A percentile compares a stretch with the other conserved stretches of the same genome.
Evolutionary conservation across 2,113 vertebrate species (phyloP).

Genomic region (Eurystomus gularis): DNA sequence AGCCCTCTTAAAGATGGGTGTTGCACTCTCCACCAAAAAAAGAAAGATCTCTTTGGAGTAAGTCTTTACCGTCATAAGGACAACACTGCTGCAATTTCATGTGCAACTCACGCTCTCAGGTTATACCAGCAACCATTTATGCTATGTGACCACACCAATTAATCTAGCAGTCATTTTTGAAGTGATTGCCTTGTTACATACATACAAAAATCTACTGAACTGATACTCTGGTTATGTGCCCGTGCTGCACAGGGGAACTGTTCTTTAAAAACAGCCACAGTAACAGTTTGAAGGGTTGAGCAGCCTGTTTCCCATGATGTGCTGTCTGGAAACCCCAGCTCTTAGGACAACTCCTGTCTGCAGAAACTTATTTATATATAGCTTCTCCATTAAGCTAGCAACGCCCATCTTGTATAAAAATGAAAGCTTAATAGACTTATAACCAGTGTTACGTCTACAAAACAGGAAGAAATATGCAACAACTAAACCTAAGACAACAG

Average conservation of each 20-base stretch:
- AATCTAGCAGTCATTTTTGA: not conserved
- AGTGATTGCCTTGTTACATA: not conserved
- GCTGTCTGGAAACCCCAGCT: not conserved
- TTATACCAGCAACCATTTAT: not conserved
- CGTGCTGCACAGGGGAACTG: not conserved
- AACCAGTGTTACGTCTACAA: not conserved
- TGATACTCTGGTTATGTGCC: not conserved
- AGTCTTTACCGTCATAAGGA: not conserved
- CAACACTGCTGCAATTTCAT: not conserved
- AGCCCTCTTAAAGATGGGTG: not conserved
- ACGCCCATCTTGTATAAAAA: not conserved
- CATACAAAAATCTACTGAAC: not conserved
- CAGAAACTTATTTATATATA: not conserved
- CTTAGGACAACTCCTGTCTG: not conserved
- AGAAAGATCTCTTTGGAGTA: not conserved
- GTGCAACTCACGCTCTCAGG: not conserved
- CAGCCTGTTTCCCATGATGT: not conserved
- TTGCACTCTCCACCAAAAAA: not conserved
- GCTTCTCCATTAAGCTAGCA: not conserved
- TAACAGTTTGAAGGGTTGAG: not conserved
- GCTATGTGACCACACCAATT: rapidly evolving
- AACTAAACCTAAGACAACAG: not conserved
- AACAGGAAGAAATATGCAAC: not conserved
- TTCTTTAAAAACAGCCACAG: not conserved
- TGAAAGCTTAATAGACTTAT: not conserved